Evolutionary conservation across 1,140 invertebrate genomes (phyloP), one percentile per base, ranked within the genome.

Genomic region (Parapsyche elsis): DNA sequence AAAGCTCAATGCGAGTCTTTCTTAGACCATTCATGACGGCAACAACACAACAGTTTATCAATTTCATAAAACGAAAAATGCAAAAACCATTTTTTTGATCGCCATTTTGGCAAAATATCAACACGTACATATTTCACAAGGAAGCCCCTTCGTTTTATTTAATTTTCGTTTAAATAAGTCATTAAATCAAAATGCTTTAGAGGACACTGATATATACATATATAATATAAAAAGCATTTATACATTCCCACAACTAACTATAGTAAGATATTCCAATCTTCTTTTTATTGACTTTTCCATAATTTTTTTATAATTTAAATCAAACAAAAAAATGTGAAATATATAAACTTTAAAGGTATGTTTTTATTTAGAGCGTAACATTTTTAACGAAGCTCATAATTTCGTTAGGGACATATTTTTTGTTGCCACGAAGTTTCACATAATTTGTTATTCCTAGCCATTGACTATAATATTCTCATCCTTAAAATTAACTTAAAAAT

Each of bases 401-500:
- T 71, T 46, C 23, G 64, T 21, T 64, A 30, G 26, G 16, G 71
- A 45, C n/a, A n/a, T 12, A 26, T 26, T 73, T 26, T 21, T 24
- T 75, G 21, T 70, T 67, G 38, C 59, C 67, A 24, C 70, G 59
- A 76, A 80, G 21, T n/a, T 80, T 71, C 71, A 79, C 71, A 49
- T 49, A 57, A 24, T 21, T 53, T 38, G 30, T 64, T 26, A 57
- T 19, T 80, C 79, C 81, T 83, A 83, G 81, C 81, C 61, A 75
- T 80, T 80, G 81, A 83, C 81, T 83, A 83, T 59, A 76, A 59
- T 79, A 57, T 76, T 70, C 79, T 67, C 61, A 61, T 81, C 79
- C 77, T 81, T 81, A 80, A 81, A 61, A 78, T 19, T 81, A 83
- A 81, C 82, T 83, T 83, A 83, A 79, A 73, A 81, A 81, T 83